A percentile compares a stretch with the other conserved stretches of the same genome.
Evolutionary conservation across 2,888 invertebrate species (phyloP).

Genomic region (Entomobrya proxima): DNA sequence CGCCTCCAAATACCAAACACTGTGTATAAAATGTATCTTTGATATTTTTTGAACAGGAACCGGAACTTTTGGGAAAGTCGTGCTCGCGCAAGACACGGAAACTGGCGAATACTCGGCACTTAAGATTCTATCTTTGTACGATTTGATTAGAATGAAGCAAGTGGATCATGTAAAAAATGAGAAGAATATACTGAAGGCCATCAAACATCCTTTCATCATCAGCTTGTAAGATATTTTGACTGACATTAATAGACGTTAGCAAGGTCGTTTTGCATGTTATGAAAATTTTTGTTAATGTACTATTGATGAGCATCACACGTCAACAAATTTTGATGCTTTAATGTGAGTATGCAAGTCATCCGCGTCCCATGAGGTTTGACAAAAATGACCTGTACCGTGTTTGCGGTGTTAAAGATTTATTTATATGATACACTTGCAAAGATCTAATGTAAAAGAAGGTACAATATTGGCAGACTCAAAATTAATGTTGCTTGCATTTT

Average conservation of each 20-base stretch:
- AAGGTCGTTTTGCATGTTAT: constrained; percentile 19
- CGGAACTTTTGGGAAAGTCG: constrained; percentile 97
- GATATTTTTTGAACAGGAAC: constrained; percentile 82
- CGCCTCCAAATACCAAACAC: background rate
- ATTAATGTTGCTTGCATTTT: background rate
- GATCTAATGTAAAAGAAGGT: too few species aligned
- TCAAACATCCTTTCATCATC: constrained; percentile 97
- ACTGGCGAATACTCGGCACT: constrained; percentile 91
- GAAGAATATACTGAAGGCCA: constrained; percentile 90
- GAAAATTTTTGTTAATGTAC: background rate
- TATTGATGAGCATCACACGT: background rate
- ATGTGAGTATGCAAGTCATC: background rate
- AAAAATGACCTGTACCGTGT: background rate
- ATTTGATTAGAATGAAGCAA: constrained; percentile 95
- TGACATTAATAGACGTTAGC: constrained; percentile 36
- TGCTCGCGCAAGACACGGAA: constrained; percentile 89
- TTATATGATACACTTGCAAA: background rate
- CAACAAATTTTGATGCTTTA: background rate
- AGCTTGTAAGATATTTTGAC: constrained; percentile 85
- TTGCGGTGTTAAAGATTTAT: background rate
- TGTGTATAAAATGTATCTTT: background rate
- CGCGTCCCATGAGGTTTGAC: background rate
- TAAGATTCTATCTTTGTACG: constrained; percentile 94
- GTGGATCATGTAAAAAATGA: constrained; percentile 98
- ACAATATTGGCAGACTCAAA: background rate